These are phyloP conservation scores for Teinopalpus imperialis DNA, from an alignment of 2,888 invertebrate species.

Conservation along the genomic window DNA sequence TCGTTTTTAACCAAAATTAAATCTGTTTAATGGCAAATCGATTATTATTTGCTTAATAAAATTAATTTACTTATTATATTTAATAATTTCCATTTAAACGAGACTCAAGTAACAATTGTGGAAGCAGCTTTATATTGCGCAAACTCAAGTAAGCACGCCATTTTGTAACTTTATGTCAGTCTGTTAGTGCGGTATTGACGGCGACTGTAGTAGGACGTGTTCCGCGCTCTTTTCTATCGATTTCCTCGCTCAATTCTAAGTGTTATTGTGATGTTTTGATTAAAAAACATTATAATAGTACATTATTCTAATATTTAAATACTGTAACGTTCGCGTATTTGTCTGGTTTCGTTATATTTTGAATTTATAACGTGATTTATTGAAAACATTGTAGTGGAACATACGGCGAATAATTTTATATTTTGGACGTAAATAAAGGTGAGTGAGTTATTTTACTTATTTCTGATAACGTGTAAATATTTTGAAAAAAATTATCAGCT, in stretches of 20 bases:
- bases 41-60: too few species aligned
- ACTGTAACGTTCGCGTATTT: constrained; percentile 42
- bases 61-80: too few species aligned
- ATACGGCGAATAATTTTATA: constrained; percentile 9
- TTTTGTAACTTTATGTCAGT: constrained; percentile 47
- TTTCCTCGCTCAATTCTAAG: constrained; percentile 41
- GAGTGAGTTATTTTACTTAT: constrained; percentile 4
- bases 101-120: constrained; percentile 9
- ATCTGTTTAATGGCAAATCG: too few species aligned
- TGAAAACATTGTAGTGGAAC: constrained; percentile 35
- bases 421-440: constrained; percentile 49
- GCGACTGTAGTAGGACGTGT: constrained; percentile 40
- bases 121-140: constrained; percentile 46
- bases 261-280: constrained; percentile 65
- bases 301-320: constrained; percentile 30
- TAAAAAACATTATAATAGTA: constrained; percentile 57
- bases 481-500: background rate
- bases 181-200: constrained; percentile 57
- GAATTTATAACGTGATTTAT: constrained; percentile 32
- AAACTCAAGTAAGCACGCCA: constrained; percentile 55
- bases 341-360: constrained; percentile 43
- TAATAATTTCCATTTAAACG: too few species aligned
- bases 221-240: constrained; percentile 50
- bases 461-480: constrained; percentile 1
- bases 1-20: too few species aligned